Percentiles rank a stretch among this genome's conserved stretches.
These are phyloP conservation scores for Lates calcarifer DNA, from an alignment of 2,113 vertebrate genomes.

Conservation along the genomic window DNA sequence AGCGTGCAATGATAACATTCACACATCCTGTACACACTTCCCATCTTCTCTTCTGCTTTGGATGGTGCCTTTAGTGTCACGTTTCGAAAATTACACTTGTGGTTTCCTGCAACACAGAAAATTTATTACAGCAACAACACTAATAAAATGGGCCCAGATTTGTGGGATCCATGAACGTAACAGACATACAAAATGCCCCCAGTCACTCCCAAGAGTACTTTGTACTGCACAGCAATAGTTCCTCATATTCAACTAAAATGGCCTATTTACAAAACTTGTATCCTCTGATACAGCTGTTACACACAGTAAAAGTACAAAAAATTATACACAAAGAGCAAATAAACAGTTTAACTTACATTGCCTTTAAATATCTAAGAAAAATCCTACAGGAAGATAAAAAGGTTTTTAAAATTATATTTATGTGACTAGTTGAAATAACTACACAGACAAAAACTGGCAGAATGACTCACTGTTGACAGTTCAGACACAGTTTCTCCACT, in stretches of 20 bases:
- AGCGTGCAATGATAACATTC: neutral
- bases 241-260: conserved; percentile 16
- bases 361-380: conserved; percentile 18
- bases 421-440: neutral
- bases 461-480: conserved; percentile 2
- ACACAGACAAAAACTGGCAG: neutral
- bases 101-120: conserved; percentile 9
- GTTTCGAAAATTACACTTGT: neutral
- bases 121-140: conserved; percentile 54
- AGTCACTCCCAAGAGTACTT: neutral
- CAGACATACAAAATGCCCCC: neutral
- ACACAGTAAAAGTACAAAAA: conserved; percentile 32
- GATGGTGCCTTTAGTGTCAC: neutral
- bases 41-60: neutral
- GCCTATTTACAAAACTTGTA: conserved; percentile 3
- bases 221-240: conserved; percentile 22
- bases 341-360: conserved; percentile 34
- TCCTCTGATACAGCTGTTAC: neutral
- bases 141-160: neutral
- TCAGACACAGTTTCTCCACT: neutral
- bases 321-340: conserved; percentile 16
- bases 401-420: conserved; percentile 10
- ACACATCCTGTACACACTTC: neutral
- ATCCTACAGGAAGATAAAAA: neutral
- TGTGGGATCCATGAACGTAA: conserved; percentile 10